Base-by-base conservation (phyloP, 1,140 invertebrate species). In the Oryzaephilus surinamensis region DNA sequence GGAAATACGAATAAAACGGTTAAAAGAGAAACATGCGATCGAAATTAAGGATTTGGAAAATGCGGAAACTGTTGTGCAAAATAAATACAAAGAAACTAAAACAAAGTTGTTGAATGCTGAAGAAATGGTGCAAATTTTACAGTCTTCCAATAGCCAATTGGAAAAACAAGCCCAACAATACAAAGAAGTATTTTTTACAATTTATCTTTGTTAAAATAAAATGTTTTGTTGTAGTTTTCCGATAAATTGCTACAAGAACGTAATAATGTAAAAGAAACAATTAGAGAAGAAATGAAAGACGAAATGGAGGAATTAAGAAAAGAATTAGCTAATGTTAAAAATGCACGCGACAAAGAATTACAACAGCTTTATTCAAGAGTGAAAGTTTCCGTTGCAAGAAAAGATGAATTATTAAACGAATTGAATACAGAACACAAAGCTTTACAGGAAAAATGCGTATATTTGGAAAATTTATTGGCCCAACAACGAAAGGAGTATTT, bases 311-410 rank as follows among this genome's bases (percentile, higher is more conserved):
- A 37, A 1, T 48, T 70, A 17, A 50, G 63, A 42, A 62, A 55
- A 4, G 70, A 75, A 33, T 58, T 66, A 8, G 60, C 61, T 5
- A 57, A 61, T 8, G 50, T 66, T 46, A 66, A 62, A 57, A 62
- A 55, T 19, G 58, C 58, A 2, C 59, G 63, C 18, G 66, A 66
- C 39, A 58, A 60, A 40, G 60, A 72, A 47, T 56, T 71, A 49
- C 63, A 69, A 31, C 55, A 65, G 43, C 55, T 69, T 6, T 65
- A 65, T 49, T 65, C 68, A 26, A 70, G 82, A 50, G 79, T 89
- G 24, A 85, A 84, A 62, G 70, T 85, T 36, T 76, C 83, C 1
- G 71, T 89, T 5, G 73, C 76, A 1, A 74, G 79, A 28, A 87
- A 87, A 63, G 80, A 87, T 54, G 72, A 83, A 14, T 71, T 76